These are phyloP conservation scores for Argynnis bischoffii DNA, from an alignment of 2,888 invertebrate species.

Conservation along the genomic window DNA sequence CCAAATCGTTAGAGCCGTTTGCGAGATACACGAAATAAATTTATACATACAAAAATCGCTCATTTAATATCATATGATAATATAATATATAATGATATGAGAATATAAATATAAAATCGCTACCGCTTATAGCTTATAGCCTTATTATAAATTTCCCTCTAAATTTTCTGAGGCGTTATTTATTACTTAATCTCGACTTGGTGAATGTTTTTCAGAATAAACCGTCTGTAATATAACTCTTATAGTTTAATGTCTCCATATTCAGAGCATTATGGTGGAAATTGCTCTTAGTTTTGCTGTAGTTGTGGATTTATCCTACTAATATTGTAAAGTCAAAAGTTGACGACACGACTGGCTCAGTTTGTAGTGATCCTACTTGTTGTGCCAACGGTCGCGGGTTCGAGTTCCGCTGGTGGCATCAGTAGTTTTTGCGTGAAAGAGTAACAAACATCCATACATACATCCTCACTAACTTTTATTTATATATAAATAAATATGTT, in stretches of 20 bases:
- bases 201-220: conserved; percentile 74
- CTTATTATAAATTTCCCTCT: conserved; percentile 69
- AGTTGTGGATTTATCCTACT: conserved; percentile 9
- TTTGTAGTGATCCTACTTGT: too few relatives aligned
- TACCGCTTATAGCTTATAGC: conserved; percentile 49
- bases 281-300: conserved; percentile 7
- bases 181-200: conserved; percentile 77
- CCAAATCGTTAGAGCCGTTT: too few relatives aligned
- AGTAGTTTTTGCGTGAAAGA: too few relatives aligned
- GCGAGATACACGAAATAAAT: too few relatives aligned
- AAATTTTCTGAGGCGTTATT: conserved; percentile 76
- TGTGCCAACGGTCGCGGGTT: too few relatives aligned
- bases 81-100: neutral
- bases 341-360: too few relatives aligned
- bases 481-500: too few relatives aligned
- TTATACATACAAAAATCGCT: neutral
- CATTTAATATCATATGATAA: neutral
- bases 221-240: conserved; percentile 61
- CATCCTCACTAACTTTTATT: too few relatives aligned
- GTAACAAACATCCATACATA: too few relatives aligned
- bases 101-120: conserved; percentile 45
- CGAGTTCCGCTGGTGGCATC: too few relatives aligned
- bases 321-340: neutral
- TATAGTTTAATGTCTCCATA: conserved; percentile 45
- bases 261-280: conserved; percentile 41